phyloP scores from a whole-genome alignment of 2,888 invertebrate genomes.

The Ectemnius lituratus region DNA sequence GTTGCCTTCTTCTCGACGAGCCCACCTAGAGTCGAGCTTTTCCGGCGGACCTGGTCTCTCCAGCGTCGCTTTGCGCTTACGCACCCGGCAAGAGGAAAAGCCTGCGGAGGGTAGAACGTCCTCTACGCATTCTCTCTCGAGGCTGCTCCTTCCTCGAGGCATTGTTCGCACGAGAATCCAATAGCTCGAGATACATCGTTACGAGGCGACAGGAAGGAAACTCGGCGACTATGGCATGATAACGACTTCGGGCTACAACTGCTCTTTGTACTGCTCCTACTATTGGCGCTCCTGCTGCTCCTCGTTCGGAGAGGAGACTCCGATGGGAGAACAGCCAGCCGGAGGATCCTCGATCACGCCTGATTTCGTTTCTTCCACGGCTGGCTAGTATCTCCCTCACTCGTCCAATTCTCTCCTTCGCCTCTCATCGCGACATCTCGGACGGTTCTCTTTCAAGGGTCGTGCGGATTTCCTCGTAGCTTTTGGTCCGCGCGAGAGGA shows the following conservation, averaged over 20 bases:
- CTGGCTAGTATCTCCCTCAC: constrained; percentile 20
- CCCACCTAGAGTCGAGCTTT: constrained; percentile 30
- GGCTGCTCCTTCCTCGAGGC: constrained; percentile 40
- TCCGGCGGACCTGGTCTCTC: constrained; percentile 26
- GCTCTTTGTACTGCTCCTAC: constrained; percentile 49
- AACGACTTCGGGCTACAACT: constrained; percentile 42
- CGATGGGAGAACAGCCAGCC: constrained; percentile 26
- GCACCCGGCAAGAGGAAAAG: constrained; percentile 21
- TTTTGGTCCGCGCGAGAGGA: not conserved
- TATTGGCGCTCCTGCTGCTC: constrained; percentile 27
- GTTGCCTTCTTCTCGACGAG: constrained; percentile 50
- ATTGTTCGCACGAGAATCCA: constrained; percentile 70
- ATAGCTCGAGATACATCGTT: constrained; percentile 73
- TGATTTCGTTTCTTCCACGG: constrained; percentile 56
- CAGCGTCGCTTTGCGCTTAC: constrained; percentile 31
- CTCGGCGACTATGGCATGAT: constrained; percentile 61
- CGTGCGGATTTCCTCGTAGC: not conserved
- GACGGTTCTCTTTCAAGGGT: constrained; percentile 2
- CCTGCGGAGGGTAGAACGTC: constrained; percentile 20
- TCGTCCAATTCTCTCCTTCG: constrained; percentile 1
- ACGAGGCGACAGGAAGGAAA: constrained; percentile 65
- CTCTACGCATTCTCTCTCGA: constrained; percentile 30
- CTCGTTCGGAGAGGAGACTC: not conserved
- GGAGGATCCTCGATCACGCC: constrained; percentile 57
- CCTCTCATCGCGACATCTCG: constrained; percentile 14